Evolutionary conservation across 2,797 vertebrate species (phyloP).

Genomic region (Amniataba percoides): DNA sequence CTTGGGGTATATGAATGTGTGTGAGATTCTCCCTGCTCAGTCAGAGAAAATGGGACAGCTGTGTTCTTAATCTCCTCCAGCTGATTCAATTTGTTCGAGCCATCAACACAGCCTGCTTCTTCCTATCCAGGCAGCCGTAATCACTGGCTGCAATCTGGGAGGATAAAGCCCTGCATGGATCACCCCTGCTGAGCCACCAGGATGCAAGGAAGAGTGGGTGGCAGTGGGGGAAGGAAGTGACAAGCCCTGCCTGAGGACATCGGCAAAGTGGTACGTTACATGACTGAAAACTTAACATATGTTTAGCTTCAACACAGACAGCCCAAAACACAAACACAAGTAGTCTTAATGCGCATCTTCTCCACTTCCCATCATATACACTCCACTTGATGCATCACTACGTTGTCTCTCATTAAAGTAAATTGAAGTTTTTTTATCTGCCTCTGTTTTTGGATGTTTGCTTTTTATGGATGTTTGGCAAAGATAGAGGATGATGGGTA

Average conservation of each 20-base stretch:
- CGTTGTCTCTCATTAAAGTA: slow-evolving; percentile 9
- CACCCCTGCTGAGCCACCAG: slow-evolving; percentile 71
- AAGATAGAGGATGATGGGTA: slow-evolving; percentile 10
- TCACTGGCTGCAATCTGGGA: slow-evolving; percentile 83
- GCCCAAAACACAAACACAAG: slow-evolving; percentile 11
- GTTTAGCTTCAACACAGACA: slow-evolving; percentile 14
- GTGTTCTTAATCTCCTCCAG: slow-evolving; percentile 84
- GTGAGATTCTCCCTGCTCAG: slow-evolving; percentile 53
- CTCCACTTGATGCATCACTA: slow-evolving; percentile 10
- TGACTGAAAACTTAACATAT: slow-evolving; percentile 39
- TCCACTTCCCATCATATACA: slow-evolving; percentile 17
- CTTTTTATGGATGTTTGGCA: slow-evolving; percentile 25
- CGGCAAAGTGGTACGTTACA: slow-evolving; percentile 26
- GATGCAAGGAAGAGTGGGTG: slow-evolving; percentile 53
- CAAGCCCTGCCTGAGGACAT: slow-evolving; percentile 48
- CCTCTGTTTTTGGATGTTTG: not conserved
- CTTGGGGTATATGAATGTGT: slow-evolving; percentile 14
- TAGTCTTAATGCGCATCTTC: not conserved
- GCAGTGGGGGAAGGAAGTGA: slow-evolving; percentile 49
- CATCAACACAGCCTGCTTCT: slow-evolving; percentile 76
- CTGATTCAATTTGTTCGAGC: slow-evolving; percentile 85
- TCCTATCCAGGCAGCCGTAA: slow-evolving; percentile 78
- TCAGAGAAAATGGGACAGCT: slow-evolving; percentile 82
- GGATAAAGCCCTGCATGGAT: slow-evolving; percentile 76
- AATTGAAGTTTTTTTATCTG: not conserved